Conservation (phyloP, 2,113 vertebrate genomes). For the Emydocephalus ijimae region DNA sequence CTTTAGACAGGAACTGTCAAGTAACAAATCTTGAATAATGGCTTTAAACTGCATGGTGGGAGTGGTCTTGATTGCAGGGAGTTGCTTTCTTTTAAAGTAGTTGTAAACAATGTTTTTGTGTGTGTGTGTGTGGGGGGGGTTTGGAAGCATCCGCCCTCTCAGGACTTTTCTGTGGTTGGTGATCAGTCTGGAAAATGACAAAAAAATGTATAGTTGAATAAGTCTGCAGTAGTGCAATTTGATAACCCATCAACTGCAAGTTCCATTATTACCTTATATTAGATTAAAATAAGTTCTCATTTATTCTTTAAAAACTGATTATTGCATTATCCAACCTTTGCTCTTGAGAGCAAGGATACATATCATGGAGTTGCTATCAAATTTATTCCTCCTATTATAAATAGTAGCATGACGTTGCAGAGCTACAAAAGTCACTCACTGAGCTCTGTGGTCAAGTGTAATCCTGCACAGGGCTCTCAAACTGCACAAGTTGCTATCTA, state of each 20-base stretch:
- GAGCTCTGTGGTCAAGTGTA: neutral
- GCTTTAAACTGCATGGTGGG: slow-evolving; percentile 74
- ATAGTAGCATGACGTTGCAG: neutral
- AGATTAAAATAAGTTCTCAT: neutral
- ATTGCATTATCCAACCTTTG: neutral
- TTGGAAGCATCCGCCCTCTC: slow-evolving; percentile 77
- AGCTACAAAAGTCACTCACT: neutral
- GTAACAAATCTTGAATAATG: slow-evolving; percentile 75
- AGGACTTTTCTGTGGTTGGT: slow-evolving; percentile 70
- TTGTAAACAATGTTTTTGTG: slow-evolving; percentile 76
- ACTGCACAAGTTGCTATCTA: neutral
- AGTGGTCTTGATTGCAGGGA: slow-evolving; percentile 68
- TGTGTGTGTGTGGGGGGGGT: slow-evolving; percentile 42
- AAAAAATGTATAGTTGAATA: slow-evolving; percentile 6
- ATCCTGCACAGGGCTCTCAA: neutral
- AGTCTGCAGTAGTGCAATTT: neutral
- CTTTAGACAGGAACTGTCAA: slow-evolving; percentile 73
- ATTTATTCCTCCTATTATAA: neutral
- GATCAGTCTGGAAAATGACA: slow-evolving; percentile 70
- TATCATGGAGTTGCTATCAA: neutral
- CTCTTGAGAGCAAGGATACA: neutral
- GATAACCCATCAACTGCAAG: neutral
- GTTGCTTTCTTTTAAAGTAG: slow-evolving; percentile 59
- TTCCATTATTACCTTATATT: too few species aligned
- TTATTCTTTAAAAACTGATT: neutral